Conservation (phyloP, 1,140 invertebrate species). For the Cydia amplana region DNA sequence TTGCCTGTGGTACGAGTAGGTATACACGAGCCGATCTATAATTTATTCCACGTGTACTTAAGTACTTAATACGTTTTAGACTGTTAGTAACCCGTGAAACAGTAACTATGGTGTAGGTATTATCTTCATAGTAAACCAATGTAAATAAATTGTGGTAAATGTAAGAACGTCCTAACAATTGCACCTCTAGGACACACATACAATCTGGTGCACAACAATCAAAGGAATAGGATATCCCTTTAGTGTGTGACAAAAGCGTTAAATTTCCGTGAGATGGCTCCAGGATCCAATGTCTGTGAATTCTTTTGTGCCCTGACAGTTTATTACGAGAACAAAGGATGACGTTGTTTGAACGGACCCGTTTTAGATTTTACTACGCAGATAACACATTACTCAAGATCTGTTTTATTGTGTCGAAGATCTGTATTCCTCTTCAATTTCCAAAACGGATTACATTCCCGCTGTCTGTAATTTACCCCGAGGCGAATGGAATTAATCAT, state of each 20-base stretch:
- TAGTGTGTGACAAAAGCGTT: constrained; percentile 45
- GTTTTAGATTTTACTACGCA: constrained; percentile 57
- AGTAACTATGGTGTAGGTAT: too few relatives aligned
- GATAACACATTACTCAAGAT: constrained; percentile 60
- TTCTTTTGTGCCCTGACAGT: constrained; percentile 64
- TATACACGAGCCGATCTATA: not conserved
- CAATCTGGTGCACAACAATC: constrained; percentile 25
- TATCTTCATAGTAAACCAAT: too few relatives aligned
- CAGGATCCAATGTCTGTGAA: constrained; percentile 52
- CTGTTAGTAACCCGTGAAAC: too few relatives aligned
- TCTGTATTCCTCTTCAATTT: constrained; percentile 52
- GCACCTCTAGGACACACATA: not conserved
- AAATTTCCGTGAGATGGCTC: constrained; percentile 50
- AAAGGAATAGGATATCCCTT: constrained; percentile 45
- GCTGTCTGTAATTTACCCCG: constrained; percentile 45
- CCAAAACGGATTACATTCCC: constrained; percentile 50
- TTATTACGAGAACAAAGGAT: constrained; percentile 65
- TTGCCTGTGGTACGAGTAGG: not conserved
- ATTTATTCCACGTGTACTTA: not conserved
- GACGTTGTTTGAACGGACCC: constrained; percentile 55
- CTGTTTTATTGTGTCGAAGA: constrained; percentile 51
- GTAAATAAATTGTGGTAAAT: too few relatives aligned
- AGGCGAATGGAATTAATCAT: constrained; percentile 43
- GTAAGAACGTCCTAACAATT: not conserved
- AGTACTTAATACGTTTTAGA: too few relatives aligned